A percentile compares a stretch with the other conserved stretches of the same genome.
phyloP scores from a whole-genome alignment of 2,888 invertebrate species.

The Heliconius ismenius region DNA sequence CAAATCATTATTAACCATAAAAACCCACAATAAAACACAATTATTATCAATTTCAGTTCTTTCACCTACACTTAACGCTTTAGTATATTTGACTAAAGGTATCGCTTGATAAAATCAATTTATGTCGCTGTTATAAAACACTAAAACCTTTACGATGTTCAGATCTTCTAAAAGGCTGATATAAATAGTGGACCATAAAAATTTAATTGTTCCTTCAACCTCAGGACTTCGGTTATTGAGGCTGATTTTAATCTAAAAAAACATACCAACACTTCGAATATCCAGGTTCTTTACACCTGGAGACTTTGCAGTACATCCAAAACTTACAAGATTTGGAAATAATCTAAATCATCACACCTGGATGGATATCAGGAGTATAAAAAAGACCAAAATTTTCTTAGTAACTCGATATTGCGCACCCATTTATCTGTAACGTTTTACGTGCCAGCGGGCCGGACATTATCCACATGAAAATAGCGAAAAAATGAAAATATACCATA shows the following conservation, averaged over 20 bases:
- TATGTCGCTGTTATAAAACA: slow-evolving; percentile 34
- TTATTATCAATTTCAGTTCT: slow-evolving; percentile 5
- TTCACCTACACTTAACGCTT: neutral
- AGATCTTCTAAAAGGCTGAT: slow-evolving; percentile 26
- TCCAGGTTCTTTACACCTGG: neutral
- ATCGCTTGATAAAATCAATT: slow-evolving; percentile 29
- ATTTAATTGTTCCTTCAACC: slow-evolving; percentile 34
- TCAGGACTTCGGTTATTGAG: slow-evolving; percentile 11
- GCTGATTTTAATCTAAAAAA: slow-evolving; percentile 32
- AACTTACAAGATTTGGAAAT: too few relatives aligned
- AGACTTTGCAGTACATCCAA: too few relatives aligned
- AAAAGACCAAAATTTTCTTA: slow-evolving; percentile 56
- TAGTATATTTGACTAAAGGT: slow-evolving; percentile 17
- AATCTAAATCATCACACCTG: slow-evolving; percentile 43
- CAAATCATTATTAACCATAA: slow-evolving; percentile 1
- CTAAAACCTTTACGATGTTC: slow-evolving; percentile 37
- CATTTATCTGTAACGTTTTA: slow-evolving; percentile 76
- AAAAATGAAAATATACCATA: slow-evolving; percentile 49
- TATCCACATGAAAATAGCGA: slow-evolving; percentile 35
- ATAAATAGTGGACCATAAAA: slow-evolving; percentile 35
- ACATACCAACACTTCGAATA: slow-evolving; percentile 29
- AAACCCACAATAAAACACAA: slow-evolving; percentile 5
- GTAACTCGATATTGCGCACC: slow-evolving; percentile 74
- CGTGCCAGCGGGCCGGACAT: slow-evolving; percentile 70
- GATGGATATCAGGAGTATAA: slow-evolving; percentile 52